phyloP scores from a whole-genome alignment of 2,888 invertebrate species.

The Sialis fuliginosa region DNA sequence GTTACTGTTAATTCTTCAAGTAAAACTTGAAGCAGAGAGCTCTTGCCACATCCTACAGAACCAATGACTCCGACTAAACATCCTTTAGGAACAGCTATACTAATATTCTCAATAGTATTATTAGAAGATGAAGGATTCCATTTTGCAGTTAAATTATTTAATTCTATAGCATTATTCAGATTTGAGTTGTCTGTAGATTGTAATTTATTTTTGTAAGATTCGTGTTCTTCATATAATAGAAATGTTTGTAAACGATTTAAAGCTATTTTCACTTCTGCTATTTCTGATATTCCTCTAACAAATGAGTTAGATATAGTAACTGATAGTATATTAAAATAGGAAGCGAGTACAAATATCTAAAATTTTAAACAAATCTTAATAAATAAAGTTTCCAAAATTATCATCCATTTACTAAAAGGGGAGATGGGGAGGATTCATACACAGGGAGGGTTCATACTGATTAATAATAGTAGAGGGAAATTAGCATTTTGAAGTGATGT shows the following conservation, averaged over 20 bases:
- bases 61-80: conserved; percentile 34
- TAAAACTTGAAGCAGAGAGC: conserved; percentile 47
- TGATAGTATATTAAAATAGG: conserved; percentile 33
- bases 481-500: too few species aligned
- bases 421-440: too few species aligned
- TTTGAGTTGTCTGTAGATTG: too few species aligned
- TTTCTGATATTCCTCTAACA: conserved; percentile 27
- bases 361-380: too few species aligned
- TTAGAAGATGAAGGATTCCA: conserved; percentile 20
- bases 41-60: conserved; percentile 42
- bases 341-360: conserved; percentile 34
- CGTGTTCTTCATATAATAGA: conserved; percentile 27
- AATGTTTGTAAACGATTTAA: conserved; percentile 26
- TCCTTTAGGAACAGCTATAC: conserved; percentile 16
- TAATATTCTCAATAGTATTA: conserved; percentile 18
- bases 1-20: conserved; percentile 39
- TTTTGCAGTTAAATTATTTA: conserved; percentile 24
- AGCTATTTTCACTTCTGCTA: conserved; percentile 28
- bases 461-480: too few species aligned
- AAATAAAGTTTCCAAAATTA: too few species aligned
- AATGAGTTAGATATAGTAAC: conserved; percentile 39
- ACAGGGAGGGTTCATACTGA: too few species aligned
- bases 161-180: conserved; percentile 30
- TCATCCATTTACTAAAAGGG: too few species aligned
- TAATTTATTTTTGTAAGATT: not conserved